Conservation (phyloP, 1,140 invertebrate species). For the Bombus sylvicola region DNA sequence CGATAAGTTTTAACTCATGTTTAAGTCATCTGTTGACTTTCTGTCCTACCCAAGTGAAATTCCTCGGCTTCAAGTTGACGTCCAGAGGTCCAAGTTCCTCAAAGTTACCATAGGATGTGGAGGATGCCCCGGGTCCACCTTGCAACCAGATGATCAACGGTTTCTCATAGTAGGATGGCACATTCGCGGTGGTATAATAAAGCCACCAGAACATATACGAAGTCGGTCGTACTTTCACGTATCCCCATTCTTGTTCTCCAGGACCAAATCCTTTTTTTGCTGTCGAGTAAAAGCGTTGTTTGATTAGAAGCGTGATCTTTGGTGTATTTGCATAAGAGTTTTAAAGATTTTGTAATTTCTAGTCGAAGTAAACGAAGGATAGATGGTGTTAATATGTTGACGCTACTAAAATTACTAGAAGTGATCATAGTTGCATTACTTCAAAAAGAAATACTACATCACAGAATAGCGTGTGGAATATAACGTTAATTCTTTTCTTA, state of each 20-base stretch:
- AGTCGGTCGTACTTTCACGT: constrained; percentile 86
- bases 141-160: constrained; percentile 92
- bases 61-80: constrained; percentile 85
- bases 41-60: constrained; percentile 88
- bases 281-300: constrained; percentile 5
- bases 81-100: constrained; percentile 89
- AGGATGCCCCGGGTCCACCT: constrained; percentile 89
- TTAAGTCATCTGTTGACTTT: neutral
- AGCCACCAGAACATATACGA: constrained; percentile 94
- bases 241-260: constrained; percentile 88
- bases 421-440: neutral
- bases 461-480: neutral
- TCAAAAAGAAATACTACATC: neutral
- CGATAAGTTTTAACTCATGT: neutral
- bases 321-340: neutral
- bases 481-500: neutral
- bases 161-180: constrained; percentile 83
- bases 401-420: neutral
- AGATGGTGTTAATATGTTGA: neutral
- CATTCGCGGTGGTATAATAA: constrained; percentile 87
- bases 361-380: neutral
- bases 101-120: constrained; percentile 91
- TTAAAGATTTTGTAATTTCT: neutral
- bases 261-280: constrained; percentile 82
- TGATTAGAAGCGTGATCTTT: neutral